phyloP scores from a whole-genome alignment of 2,797 vertebrate genomes.

The Acanthornis magna region DNA sequence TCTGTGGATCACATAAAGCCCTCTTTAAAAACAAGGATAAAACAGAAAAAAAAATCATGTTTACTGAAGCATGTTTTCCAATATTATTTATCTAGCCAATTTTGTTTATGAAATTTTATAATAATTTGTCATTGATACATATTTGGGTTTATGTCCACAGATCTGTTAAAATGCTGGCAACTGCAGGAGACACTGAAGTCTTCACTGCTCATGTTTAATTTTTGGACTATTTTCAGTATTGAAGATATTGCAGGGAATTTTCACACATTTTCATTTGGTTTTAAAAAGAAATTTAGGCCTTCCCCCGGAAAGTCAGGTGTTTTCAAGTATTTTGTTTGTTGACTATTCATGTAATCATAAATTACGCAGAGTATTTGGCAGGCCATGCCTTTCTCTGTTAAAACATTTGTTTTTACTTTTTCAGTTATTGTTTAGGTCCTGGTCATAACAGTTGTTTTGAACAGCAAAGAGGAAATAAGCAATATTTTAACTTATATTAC shows the following conservation, averaged over 20 bases:
- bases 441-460: constrained; percentile 67
- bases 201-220: not conserved
- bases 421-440: constrained; percentile 64
- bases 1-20: not conserved
- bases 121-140: not conserved
- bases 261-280: not conserved
- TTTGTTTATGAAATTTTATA: not conserved
- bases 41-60: not conserved
- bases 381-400: constrained; percentile 25
- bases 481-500: constrained; percentile 54
- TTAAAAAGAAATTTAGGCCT: constrained; percentile 29
- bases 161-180: not conserved
- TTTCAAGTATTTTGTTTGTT: constrained; percentile 56
- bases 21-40: constrained; percentile 7
- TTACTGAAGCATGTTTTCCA: not conserved
- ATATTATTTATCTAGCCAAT: not conserved
- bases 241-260: not conserved
- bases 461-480: constrained; percentile 68
- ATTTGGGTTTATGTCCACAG: not conserved
- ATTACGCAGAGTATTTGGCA: constrained; percentile 30
- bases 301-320: not conserved
- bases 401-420: constrained; percentile 65
- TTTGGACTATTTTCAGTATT: not conserved
- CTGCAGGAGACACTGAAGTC: not conserved
- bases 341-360: not conserved